Conservation (phyloP, 2,113 vertebrate species). For the Atractosteus spatula region DNA sequence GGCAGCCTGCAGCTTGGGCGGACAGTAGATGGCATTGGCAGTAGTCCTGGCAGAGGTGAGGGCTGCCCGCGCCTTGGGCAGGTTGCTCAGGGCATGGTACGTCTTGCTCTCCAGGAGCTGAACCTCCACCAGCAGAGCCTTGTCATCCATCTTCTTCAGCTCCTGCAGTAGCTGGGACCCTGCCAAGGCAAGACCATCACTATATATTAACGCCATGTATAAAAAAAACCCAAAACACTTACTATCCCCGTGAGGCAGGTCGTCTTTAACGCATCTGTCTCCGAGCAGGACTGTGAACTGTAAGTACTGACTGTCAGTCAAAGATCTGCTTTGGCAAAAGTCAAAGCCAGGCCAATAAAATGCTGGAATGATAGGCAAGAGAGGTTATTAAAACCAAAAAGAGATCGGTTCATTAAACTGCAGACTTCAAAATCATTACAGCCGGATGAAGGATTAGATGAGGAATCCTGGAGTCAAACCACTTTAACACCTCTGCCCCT, state of each 20-base stretch:
- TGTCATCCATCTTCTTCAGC: constrained; percentile 98
- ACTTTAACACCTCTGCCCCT: too few species aligned
- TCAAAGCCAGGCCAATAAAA: too few species aligned
- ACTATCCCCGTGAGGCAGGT: too few species aligned
- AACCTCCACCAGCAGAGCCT: constrained; percentile 96
- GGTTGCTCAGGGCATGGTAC: constrained; percentile 95
- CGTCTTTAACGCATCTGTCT: too few species aligned
- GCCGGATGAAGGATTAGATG: too few species aligned
- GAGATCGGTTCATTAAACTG: not conserved
- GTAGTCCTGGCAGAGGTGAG: constrained; percentile 97
- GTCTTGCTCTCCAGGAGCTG: constrained; percentile 98
- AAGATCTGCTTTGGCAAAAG: too few species aligned
- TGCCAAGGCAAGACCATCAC: constrained; percentile 35
- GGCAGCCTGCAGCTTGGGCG: constrained; percentile 94
- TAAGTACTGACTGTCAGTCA: too few species aligned
- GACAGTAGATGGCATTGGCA: constrained; percentile 97
- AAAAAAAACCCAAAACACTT: too few species aligned
- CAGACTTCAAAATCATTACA: not conserved
- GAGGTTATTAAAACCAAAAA: not conserved
- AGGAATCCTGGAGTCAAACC: too few species aligned
- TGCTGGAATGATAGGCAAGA: too few species aligned
- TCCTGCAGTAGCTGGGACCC: constrained; percentile 91
- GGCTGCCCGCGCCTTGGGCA: constrained; percentile 95
- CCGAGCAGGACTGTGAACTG: too few species aligned
- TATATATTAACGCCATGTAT: too few species aligned